These are phyloP conservation scores for Halictus quadricinctus DNA, from an alignment of 2,888 invertebrate genomes.

Conservation along the genomic window DNA sequence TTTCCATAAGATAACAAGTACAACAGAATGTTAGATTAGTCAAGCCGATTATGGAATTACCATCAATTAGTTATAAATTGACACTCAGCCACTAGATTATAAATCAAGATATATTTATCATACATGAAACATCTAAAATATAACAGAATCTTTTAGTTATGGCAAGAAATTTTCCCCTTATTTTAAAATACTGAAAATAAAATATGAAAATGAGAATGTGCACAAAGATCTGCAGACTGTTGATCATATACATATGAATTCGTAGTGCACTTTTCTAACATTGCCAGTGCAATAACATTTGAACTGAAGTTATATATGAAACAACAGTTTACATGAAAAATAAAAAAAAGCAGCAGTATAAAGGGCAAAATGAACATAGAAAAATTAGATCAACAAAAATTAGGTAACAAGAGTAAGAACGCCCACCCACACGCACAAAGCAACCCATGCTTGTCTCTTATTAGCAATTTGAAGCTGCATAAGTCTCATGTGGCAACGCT, in stretches of 20 bases:
- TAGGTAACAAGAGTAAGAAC: background rate
- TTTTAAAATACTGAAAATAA: background rate
- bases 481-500: slow-evolving; percentile 42
- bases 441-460: background rate
- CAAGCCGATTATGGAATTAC: too few species aligned
- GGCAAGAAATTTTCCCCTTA: background rate
- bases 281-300: background rate
- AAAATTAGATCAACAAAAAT: background rate
- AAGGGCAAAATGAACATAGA: background rate
- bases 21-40: too few species aligned
- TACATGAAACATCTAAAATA: too few species aligned
- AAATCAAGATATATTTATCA: too few species aligned
- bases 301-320: background rate
- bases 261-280: background rate
- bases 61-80: too few species aligned
- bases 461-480: background rate
- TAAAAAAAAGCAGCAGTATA: background rate
- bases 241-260: background rate
- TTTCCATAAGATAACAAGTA: background rate
- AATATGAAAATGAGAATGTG: background rate
- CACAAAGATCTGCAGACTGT: background rate
- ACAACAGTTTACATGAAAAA: background rate
- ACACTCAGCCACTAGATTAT: too few species aligned
- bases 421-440: background rate
- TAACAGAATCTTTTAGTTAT: too few species aligned